phyloP scores from a whole-genome alignment of 2,113 vertebrate genomes.

The Strix uralensis region DNA sequence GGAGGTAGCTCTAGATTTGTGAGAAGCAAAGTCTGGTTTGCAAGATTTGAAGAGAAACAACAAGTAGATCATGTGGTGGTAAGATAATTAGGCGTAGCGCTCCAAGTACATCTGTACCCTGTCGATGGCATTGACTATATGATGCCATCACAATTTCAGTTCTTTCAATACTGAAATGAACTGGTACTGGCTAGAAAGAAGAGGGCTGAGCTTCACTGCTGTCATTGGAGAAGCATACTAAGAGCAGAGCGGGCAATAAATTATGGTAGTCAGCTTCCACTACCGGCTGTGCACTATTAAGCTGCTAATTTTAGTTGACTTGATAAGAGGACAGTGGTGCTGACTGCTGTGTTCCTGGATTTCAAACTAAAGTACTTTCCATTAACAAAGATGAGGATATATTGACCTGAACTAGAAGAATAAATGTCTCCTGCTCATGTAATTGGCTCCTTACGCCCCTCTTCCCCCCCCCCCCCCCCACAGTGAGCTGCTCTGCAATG shows the following conservation, averaged over 20 bases:
- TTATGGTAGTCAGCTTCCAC: background rate
- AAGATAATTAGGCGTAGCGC: background rate
- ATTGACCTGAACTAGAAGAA: background rate
- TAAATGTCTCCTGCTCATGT: background rate
- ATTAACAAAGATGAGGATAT: conserved; percentile 30
- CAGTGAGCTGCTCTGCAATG: background rate
- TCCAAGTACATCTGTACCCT: background rate
- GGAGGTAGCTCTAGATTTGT: background rate
- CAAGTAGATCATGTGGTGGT: background rate
- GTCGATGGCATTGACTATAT: background rate
- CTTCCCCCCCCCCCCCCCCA: no score
- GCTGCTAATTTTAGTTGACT: background rate
- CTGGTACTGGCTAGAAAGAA: background rate
- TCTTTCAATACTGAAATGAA: background rate
- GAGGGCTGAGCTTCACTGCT: background rate
- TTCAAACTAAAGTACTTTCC: background rate
- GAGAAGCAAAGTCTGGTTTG: background rate
- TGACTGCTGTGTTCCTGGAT: background rate
- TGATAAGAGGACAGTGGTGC: background rate
- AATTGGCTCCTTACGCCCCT: background rate
- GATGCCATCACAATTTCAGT: background rate
- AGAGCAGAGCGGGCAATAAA: background rate
- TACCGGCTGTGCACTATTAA: background rate
- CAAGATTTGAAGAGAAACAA: background rate
- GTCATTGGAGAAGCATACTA: background rate